Evolutionary conservation across 2,888 invertebrate genomes (phyloP).

Genomic region (Pteria penguin): DNA sequence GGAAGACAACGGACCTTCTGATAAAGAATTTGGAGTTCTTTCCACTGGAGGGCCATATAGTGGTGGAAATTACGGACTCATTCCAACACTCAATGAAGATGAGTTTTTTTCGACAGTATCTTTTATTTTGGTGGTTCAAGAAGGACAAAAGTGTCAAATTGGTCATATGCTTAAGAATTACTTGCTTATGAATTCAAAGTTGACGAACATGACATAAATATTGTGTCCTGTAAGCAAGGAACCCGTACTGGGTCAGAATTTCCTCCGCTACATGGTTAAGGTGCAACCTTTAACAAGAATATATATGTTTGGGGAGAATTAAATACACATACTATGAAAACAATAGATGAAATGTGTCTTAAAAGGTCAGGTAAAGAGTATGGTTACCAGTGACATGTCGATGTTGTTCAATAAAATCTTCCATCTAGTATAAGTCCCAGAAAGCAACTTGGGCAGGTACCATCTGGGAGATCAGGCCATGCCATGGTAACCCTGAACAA

Average conservation of each 20-base stretch:
- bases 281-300: background rate
- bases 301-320: conserved; percentile 28
- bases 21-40: conserved; percentile 15
- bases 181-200: conserved; percentile 8
- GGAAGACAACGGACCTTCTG: conserved; percentile 21
- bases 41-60: conserved; percentile 27
- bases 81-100: background rate
- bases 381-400: background rate
- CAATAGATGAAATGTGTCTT: conserved; percentile 17
- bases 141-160: conserved; percentile 2
- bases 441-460: background rate
- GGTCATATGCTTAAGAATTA: conserved; percentile 22
- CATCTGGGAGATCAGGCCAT: background rate
- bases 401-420: background rate
- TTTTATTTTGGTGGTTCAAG: conserved; percentile 32
- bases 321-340: conserved; percentile 19
- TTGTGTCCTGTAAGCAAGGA: conserved; percentile 4
- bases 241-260: conserved; percentile 14
- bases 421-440: background rate
- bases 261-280: conserved; percentile 18
- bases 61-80: conserved; percentile 2
- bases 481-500: background rate
- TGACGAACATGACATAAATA: conserved; percentile 21
- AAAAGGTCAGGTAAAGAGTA: background rate
- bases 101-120: no score